These are phyloP conservation scores for Leptosomus discolor DNA, from an alignment of 2,113 vertebrate genomes.

Conservation along the genomic window DNA sequence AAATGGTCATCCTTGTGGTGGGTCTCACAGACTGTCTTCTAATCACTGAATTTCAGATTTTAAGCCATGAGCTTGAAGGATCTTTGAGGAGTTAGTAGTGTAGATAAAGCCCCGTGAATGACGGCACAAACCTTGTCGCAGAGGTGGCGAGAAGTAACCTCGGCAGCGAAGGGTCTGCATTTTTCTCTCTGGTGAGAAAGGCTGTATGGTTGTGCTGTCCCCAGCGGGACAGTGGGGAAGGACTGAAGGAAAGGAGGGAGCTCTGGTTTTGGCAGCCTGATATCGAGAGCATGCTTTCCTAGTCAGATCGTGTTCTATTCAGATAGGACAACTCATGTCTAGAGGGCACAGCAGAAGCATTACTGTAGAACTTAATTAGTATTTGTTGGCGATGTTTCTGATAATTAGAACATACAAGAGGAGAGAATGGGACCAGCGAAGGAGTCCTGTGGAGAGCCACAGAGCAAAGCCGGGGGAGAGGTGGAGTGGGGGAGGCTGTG, in stretches of 20 bases:
- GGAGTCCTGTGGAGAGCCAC: background rate
- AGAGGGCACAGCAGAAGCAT: background rate
- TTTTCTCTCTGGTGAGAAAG: background rate
- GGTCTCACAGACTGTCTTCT: background rate
- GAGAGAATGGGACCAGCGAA: background rate
- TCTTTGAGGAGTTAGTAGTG: background rate
- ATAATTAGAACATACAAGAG: background rate
- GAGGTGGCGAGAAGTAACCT: background rate
- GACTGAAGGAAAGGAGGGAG: background rate
- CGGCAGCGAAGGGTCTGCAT: background rate
- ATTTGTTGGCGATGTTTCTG: background rate
- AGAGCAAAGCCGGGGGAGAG: fast-evolving
- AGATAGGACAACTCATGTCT: background rate
- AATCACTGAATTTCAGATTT: background rate
- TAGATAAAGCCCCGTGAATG: background rate
- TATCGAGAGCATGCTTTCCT: background rate
- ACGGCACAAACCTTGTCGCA: background rate
- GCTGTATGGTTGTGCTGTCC: background rate
- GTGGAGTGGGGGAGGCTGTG: background rate
- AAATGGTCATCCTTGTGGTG: background rate
- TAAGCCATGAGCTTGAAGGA: background rate
- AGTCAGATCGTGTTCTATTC: background rate
- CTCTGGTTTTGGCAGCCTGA: background rate
- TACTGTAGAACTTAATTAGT: background rate
- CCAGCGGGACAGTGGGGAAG: background rate